Evolutionary conservation across 2,797 vertebrate genomes (phyloP).

Genomic region (Premnoplex brunnescens): DNA sequence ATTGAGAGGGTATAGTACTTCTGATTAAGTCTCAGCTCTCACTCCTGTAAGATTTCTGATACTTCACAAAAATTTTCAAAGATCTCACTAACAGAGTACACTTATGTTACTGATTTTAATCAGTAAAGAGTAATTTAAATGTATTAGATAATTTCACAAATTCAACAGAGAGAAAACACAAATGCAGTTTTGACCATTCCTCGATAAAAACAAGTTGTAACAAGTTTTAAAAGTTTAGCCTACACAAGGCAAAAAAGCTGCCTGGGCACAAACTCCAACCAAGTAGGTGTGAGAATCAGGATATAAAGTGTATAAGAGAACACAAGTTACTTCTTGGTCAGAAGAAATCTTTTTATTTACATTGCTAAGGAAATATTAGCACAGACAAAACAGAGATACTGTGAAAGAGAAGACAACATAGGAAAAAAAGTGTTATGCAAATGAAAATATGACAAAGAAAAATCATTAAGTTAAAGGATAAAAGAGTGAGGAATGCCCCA

Average conservation of each 20-base stretch:
- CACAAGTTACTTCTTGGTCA: background rate
- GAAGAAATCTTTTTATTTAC: background rate
- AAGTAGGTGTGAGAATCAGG: background rate
- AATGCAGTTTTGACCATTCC: background rate
- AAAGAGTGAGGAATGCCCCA: background rate
- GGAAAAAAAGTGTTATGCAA: background rate
- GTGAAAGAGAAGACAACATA: background rate
- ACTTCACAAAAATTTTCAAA: background rate
- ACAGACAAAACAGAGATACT: background rate
- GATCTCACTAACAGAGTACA: background rate
- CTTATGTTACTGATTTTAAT: background rate
- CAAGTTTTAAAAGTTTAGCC: background rate
- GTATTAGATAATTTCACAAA: background rate
- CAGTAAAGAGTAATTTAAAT: background rate
- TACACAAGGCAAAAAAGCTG: background rate
- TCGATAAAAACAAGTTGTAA: background rate
- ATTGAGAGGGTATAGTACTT: rapidly evolving
- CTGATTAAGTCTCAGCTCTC: background rate
- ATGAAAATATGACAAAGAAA: background rate
- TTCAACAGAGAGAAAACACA: background rate
- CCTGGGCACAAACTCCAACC: background rate
- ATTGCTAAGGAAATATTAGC: background rate
- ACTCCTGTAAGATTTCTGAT: background rate
- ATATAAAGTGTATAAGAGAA: background rate
- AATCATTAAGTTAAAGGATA: background rate